Conservation (phyloP, 2,113 vertebrate species). For the Callionymus lyra region DNA sequence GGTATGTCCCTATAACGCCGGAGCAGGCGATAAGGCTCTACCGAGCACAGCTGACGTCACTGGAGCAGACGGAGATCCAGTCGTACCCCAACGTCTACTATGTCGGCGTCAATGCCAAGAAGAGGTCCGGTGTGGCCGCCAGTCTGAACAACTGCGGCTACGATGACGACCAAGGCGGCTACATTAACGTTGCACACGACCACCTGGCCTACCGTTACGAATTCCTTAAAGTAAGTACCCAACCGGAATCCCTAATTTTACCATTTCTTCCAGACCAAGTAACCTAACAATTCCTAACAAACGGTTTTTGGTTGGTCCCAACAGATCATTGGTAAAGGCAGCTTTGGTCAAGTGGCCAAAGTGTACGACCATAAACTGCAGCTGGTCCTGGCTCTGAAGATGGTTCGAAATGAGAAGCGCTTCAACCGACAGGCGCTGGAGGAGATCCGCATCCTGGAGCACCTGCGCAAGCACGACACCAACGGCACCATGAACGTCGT, state of each 20-base stretch:
- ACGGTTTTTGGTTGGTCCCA: conserved; percentile 21
- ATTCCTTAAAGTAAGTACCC: conserved; percentile 78
- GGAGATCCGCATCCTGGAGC: conserved; percentile 95
- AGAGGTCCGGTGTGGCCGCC: conserved; percentile 79
- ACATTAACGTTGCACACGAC: conserved; percentile 88
- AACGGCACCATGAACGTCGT: conserved; percentile 91
- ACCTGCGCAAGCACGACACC: conserved; percentile 92
- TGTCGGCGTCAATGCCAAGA: conserved; percentile 90
- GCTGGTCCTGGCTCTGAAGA: conserved; percentile 91
- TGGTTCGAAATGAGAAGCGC: conserved; percentile 95
- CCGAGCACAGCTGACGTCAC: conserved; percentile 77
- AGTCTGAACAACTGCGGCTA: conserved; percentile 89
- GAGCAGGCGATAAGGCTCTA: conserved; percentile 88
- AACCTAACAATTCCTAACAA: background rate
- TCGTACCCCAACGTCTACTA: conserved; percentile 86
- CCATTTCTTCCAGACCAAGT: background rate
- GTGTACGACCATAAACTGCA: conserved; percentile 94
- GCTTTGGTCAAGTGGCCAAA: conserved; percentile 95
- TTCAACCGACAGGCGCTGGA: conserved; percentile 94
- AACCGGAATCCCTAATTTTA: too few species aligned
- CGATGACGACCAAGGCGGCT: conserved; percentile 91
- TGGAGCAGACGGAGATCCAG: conserved; percentile 86
- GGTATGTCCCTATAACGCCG: conserved; percentile 68
- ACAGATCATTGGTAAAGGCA: conserved; percentile 95
- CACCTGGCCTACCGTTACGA: conserved; percentile 94